Percentiles rank a stretch among this genome's conserved stretches.
Evolutionary conservation across 2,797 vertebrate species (phyloP).

Genomic region (Microchirus variegatus): DNA sequence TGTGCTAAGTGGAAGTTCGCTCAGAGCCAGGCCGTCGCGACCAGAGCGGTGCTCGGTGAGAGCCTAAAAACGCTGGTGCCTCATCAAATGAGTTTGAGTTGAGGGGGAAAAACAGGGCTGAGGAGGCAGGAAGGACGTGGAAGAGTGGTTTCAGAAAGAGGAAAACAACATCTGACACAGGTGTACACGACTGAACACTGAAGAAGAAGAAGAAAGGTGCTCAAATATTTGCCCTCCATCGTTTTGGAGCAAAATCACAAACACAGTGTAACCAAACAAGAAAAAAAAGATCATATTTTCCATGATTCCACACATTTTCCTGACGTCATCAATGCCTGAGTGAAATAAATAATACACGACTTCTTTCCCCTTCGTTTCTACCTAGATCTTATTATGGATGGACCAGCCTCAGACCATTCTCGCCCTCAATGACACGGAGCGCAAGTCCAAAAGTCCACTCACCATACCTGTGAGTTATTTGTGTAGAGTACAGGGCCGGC

Average conservation of each 20-base stretch:
- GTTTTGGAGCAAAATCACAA: too few species aligned
- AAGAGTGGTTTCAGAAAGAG: background rate
- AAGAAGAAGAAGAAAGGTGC: too few species aligned
- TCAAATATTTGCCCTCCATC: too few species aligned
- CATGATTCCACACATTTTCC: too few species aligned
- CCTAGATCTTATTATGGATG: conserved; percentile 80
- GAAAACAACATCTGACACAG: background rate
- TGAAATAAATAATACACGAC: too few species aligned
- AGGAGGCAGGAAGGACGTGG: conserved; percentile 3
- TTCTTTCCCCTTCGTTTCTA: background rate
- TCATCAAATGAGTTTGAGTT: conserved; percentile 10
- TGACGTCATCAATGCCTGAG: too few species aligned
- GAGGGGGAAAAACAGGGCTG: conserved; percentile 1
- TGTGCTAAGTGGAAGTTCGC: conserved; percentile 14
- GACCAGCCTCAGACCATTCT: conserved; percentile 35
- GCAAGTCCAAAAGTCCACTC: conserved; percentile 47
- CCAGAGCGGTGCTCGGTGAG: conserved; percentile 24
- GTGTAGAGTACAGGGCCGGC: too few species aligned
- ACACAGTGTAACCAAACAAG: too few species aligned
- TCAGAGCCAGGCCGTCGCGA: conserved; percentile 50
- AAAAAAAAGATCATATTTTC: too few species aligned
- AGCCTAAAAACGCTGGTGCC: conserved; percentile 3
- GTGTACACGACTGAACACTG: background rate
- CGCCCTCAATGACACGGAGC: conserved; percentile 39
- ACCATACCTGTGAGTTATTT: conserved; percentile 70